Percentiles rank a stretch among this genome's conserved stretches.
Conservation (phyloP, 2,113 vertebrate species). For the Actenoides hombroni region DNA sequence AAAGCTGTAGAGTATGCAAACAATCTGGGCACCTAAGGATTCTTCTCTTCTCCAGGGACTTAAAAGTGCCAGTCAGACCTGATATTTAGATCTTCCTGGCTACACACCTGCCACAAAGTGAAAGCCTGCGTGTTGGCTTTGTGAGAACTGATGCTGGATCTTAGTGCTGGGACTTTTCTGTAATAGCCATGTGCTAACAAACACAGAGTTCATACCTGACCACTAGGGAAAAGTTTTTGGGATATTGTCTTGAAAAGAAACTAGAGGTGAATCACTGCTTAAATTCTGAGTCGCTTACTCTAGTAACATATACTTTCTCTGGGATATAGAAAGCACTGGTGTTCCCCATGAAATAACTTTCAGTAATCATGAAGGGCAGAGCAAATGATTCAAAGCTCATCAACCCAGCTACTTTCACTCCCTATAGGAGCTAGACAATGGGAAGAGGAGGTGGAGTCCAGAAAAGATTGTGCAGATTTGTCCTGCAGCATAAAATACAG, state of each 20-base stretch:
- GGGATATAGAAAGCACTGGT: neutral
- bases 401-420: neutral
- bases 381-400: accelerated
- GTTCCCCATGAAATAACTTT: neutral
- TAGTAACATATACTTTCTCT: neutral
- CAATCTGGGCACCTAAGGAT: neutral
- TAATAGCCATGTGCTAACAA: neutral
- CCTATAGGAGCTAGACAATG: neutral
- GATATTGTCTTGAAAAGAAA: neutral
- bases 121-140: neutral
- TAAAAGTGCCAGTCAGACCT: neutral
- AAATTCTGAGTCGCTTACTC: neutral
- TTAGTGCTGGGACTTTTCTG: neutral
- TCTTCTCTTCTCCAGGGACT: neutral
- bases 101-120: neutral
- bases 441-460: neutral
- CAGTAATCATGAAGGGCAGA: neutral
- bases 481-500: neutral
- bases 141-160: neutral
- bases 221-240: neutral
- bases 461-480: neutral
- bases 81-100: neutral
- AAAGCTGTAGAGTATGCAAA: neutral
- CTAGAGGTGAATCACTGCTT: neutral
- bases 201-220: neutral